These are phyloP conservation scores for Lagenorhynchus albirostris DNA, from an alignment of 2,113 vertebrate genomes.

Conservation along the genomic window DNA sequence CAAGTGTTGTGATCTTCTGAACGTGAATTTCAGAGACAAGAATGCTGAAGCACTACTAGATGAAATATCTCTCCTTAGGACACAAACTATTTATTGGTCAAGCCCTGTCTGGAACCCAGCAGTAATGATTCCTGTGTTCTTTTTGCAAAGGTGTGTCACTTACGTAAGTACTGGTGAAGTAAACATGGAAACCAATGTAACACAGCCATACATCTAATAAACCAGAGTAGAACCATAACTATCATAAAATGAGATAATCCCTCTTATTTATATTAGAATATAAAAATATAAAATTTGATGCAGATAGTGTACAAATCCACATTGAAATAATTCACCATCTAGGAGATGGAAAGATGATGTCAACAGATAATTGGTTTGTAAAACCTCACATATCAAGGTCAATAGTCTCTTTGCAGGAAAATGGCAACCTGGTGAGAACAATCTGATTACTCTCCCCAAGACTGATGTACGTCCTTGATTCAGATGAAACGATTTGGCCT, in stretches of 20 bases:
- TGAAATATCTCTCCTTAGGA: not conserved
- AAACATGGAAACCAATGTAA: not conserved
- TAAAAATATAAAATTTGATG: not conserved
- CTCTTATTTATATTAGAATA: not conserved
- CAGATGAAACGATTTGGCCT: not conserved
- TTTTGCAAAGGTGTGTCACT: not conserved
- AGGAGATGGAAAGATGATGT: not conserved
- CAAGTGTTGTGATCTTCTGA: not conserved
- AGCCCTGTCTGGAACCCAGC: not conserved
- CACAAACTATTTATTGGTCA: not conserved
- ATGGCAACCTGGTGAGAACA: not conserved
- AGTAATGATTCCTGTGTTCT: not conserved
- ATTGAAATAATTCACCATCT: not conserved
- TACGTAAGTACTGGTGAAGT: not conserved
- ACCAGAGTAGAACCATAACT: not conserved
- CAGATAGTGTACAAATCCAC: not conserved
- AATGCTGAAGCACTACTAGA: not conserved
- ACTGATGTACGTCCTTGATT: not conserved
- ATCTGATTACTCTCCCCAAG: not conserved
- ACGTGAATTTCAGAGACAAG: not conserved
- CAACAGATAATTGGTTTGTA: not conserved
- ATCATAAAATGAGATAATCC: not conserved
- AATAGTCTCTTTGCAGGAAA: not conserved
- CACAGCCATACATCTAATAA: not conserved
- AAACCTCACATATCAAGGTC: not conserved